Conservation (phyloP, 2,797 vertebrate genomes). For the Gymnopithys bicolor region DNA sequence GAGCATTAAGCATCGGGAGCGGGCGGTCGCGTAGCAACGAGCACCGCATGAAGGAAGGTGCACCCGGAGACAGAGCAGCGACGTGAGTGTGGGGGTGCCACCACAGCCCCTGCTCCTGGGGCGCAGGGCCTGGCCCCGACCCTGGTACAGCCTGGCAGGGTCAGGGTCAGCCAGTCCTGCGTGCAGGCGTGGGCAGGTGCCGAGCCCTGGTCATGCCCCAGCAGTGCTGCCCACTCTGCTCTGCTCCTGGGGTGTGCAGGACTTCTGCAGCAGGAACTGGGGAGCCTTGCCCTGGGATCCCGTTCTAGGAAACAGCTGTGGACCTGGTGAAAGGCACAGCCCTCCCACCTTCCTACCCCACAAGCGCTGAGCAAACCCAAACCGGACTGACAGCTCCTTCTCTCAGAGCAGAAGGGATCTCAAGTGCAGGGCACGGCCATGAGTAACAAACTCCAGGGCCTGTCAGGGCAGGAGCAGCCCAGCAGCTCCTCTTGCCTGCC, state of each 20-base stretch:
- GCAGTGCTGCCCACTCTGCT: not conserved
- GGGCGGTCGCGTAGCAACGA: conserved; percentile 69
- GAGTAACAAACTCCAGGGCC: conserved; percentile 42
- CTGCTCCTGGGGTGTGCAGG: accelerated
- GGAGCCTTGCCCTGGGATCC: not conserved
- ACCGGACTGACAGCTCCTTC: conserved; percentile 6
- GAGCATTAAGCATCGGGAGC: conserved; percentile 31
- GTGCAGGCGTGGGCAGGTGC: not conserved
- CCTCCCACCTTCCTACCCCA: not conserved
- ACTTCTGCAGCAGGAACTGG: accelerated
- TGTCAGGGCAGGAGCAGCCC: conserved; percentile 4
- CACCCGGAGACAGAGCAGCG: not conserved
- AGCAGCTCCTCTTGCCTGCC: not conserved
- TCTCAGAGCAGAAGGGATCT: not conserved
- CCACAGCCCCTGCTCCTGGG: not conserved
- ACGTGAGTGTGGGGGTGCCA: not conserved
- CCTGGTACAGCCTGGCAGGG: not conserved
- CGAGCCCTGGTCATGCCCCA: accelerated
- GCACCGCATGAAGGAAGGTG: conserved; percentile 22
- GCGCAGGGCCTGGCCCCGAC: accelerated
- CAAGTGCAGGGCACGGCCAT: not conserved
- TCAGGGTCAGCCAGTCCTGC: not conserved
- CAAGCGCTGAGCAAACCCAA: not conserved
- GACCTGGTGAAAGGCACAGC: not conserved
- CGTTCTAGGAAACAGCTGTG: not conserved